Percentiles rank a stretch among this genome's conserved stretches.
phyloP scores from a whole-genome alignment of 2,797 vertebrate genomes.

The Semaprochilodus insignis region DNA sequence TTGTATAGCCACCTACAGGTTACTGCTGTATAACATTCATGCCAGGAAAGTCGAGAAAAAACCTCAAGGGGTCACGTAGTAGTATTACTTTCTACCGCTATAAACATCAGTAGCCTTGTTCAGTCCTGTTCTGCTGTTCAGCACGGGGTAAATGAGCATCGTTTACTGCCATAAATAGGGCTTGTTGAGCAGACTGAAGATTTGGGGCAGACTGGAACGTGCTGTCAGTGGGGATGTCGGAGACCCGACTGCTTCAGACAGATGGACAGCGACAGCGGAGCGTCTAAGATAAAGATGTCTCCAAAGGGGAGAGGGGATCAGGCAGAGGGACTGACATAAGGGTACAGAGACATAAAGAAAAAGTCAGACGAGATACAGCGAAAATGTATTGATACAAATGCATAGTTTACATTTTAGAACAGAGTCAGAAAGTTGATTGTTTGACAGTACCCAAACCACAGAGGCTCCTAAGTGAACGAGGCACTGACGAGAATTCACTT shows the following conservation, averaged over 20 bases:
- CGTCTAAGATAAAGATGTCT: constrained; percentile 54
- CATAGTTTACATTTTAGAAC: constrained; percentile 12
- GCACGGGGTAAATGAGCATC: not conserved
- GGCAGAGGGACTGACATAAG: not conserved
- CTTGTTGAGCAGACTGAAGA: not conserved
- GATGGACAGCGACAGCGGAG: constrained; percentile 54
- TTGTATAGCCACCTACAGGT: too few relatives aligned
- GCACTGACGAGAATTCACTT: constrained; percentile 36
- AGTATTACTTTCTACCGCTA: too few relatives aligned
- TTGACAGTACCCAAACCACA: not conserved
- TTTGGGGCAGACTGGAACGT: constrained; percentile 16
- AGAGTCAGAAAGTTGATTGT: not conserved
- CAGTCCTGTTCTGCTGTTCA: not conserved
- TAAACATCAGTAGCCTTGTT: too few relatives aligned
- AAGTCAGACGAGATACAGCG: not conserved
- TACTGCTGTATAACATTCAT: too few relatives aligned
- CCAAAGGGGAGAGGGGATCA: constrained; percentile 16
- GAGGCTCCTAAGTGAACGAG: not conserved
- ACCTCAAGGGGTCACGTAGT: not conserved
- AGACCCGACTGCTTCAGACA: constrained; percentile 48
- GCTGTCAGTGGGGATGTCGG: constrained; percentile 37
- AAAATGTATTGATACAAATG: not conserved
- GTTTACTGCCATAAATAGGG: constrained; percentile 16
- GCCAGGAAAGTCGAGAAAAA: not conserved
- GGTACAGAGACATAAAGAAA: not conserved